Conservation (phyloP, 2,113 vertebrate species). For the Alouatta palliata region DNA sequence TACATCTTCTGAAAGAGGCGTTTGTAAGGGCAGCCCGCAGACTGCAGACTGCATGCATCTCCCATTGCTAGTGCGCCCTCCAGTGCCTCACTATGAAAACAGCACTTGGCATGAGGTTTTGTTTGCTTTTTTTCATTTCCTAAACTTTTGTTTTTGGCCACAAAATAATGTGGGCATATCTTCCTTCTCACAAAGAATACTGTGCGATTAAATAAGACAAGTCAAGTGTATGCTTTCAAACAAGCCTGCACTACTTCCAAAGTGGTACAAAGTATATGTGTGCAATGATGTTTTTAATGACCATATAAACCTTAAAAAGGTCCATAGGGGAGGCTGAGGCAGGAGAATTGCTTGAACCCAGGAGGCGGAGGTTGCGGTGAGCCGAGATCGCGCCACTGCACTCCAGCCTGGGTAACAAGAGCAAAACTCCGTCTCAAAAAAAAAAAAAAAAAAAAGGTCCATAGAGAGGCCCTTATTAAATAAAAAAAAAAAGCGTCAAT, state of each 20-base stretch:
- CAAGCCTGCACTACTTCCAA: background rate
- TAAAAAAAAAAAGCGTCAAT: too few relatives aligned
- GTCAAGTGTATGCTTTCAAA: background rate
- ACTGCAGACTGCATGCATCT: slow-evolving; percentile 50
- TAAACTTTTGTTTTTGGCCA: background rate
- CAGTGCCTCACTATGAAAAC: slow-evolving; percentile 76
- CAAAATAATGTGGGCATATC: background rate
- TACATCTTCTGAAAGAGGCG: background rate
- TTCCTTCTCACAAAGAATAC: slow-evolving; percentile 17
- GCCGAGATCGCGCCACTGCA: too few relatives aligned
- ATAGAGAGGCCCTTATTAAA: background rate
- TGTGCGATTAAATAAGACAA: slow-evolving; percentile 1
- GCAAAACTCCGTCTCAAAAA: too few relatives aligned
- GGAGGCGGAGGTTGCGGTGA: too few relatives aligned
- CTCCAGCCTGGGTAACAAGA: too few relatives aligned
- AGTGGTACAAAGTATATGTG: background rate
- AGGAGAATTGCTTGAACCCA: too few relatives aligned
- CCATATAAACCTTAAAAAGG: background rate
- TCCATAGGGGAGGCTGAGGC: too few relatives aligned
- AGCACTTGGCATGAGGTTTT: background rate
- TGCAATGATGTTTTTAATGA: background rate
- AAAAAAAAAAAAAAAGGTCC: background rate
- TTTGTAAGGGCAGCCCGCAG: background rate
- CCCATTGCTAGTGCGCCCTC: slow-evolving; percentile 83
- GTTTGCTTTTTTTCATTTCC: background rate